Evolutionary conservation across 1,140 invertebrate genomes (phyloP).

Genomic region (Sarcophaga bullata): DNA sequence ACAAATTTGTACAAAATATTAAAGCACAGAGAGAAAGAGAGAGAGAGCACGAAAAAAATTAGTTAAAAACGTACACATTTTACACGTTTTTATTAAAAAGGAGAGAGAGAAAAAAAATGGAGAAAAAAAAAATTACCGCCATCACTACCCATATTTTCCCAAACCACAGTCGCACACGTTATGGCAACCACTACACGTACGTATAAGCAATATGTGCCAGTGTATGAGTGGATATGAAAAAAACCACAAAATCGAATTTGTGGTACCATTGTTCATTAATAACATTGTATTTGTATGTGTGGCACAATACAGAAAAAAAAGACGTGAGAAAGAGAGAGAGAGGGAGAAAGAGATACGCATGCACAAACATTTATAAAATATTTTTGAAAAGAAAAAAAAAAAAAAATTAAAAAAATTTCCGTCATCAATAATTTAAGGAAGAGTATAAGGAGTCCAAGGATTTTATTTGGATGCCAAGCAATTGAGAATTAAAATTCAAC

Average conservation of each 20-base stretch:
- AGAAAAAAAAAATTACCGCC: neutral
- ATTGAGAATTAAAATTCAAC: no score
- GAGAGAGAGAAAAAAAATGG: no score
- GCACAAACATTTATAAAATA: no score
- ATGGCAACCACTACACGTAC: neutral
- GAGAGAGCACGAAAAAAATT: conserved; percentile 15
- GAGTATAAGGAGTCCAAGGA: no score
- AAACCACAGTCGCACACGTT: neutral
- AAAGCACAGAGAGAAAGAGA: neutral
- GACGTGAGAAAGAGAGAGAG: no score
- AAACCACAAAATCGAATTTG: conserved; percentile 40
- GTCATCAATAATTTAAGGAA: no score
- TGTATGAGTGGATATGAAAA: neutral
- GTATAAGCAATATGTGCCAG: neutral
- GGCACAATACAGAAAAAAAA: no score
- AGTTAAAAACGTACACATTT: neutral
- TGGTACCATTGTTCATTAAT: conserved; percentile 37
- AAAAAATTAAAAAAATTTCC: no score
- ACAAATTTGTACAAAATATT: conserved; percentile 30
- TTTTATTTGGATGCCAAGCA: no score
- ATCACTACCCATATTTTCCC: neutral
- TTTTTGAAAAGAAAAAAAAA: no score
- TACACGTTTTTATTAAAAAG: neutral
- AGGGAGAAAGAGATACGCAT: no score
- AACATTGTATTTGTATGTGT: neutral